Evolutionary conservation across 2,797 vertebrate species (phyloP).

Genomic region (Acrossocheilus wenchowensis): DNA sequence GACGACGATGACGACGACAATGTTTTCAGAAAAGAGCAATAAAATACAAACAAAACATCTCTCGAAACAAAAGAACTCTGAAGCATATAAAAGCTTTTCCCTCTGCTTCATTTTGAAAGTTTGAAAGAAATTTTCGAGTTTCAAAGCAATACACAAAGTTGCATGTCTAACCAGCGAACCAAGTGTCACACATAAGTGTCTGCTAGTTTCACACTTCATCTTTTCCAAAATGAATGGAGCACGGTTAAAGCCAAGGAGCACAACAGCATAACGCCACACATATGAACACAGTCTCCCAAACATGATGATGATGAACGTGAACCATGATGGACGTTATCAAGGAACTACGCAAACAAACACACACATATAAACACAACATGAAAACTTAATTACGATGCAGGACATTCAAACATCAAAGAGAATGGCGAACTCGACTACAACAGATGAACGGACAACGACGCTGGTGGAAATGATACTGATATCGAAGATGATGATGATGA

Average conservation of each 20-base stretch:
- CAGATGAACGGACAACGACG: constrained; percentile 35
- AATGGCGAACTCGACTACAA: constrained; percentile 19
- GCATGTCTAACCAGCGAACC: constrained; percentile 3
- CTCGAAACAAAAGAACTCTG: background rate
- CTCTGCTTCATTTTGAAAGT: constrained; percentile 1
- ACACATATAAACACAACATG: constrained; percentile 21
- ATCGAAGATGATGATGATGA: constrained; percentile 53
- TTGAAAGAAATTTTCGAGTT: background rate
- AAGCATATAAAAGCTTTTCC: background rate
- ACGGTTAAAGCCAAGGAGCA: constrained; percentile 6
- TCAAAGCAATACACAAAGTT: constrained; percentile 7
- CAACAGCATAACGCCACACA: constrained; percentile 23
- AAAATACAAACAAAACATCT: background rate
- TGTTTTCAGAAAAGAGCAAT: constrained; percentile 11
- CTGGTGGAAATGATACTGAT: constrained; percentile 56
- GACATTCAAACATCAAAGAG: constrained; percentile 15
- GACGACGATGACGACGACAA: background rate
- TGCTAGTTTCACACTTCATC: constrained; percentile 1
- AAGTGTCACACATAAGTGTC: background rate
- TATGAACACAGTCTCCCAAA: constrained; percentile 32
- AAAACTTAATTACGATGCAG: background rate
- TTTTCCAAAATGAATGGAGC: constrained; percentile 34
- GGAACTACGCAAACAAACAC: constrained; percentile 7
- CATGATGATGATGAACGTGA: constrained; percentile 37
- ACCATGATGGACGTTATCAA: background rate